Evolutionary conservation across 2,113 vertebrate species (phyloP).

Genomic region (Oenanthe oenanthe): DNA sequence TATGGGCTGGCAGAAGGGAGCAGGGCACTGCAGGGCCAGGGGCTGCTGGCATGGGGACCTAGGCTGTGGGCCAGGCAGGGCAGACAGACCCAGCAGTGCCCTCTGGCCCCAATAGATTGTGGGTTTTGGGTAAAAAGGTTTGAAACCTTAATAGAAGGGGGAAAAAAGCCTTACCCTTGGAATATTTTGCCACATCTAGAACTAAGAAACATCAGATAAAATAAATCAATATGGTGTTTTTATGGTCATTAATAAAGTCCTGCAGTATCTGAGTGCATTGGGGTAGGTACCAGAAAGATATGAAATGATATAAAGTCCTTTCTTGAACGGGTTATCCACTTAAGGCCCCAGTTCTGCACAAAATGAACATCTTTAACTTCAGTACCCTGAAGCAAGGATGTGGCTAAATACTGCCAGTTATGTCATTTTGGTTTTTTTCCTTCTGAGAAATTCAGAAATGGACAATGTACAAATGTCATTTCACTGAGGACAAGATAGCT

Average conservation of each 20-base stretch:
- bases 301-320: neutral
- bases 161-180: neutral
- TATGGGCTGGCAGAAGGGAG: fast-evolving
- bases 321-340: neutral
- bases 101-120: neutral
- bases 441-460: neutral
- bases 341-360: neutral
- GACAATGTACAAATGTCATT: neutral
- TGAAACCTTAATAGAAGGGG: neutral
- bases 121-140: neutral
- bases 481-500: slow-evolving; percentile 30
- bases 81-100: neutral
- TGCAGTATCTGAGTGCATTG: neutral
- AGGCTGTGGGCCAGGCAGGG: neutral
- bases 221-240: neutral
- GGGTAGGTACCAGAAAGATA: neutral
- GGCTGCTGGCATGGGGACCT: neutral
- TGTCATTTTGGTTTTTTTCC: neutral
- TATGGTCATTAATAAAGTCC: neutral
- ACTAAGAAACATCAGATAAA: neutral
- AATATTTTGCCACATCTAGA: neutral
- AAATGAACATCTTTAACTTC: neutral
- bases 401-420: neutral
- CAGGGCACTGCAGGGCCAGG: neutral
- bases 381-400: neutral